Base-by-base conservation (phyloP, 2,888 invertebrate species). In the Diarsia dahlii region DNA sequence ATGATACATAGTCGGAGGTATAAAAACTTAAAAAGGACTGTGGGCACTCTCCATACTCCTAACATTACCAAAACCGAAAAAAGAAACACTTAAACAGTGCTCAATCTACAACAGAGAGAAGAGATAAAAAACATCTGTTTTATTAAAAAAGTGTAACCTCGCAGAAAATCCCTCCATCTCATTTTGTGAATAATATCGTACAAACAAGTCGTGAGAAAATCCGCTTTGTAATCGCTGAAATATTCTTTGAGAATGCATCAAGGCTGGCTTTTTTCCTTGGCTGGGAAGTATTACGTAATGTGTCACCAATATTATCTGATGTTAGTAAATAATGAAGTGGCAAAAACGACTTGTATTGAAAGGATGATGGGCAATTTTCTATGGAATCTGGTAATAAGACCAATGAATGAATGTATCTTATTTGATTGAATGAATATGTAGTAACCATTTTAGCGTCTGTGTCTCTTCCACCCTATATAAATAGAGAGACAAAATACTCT, bases 101-200 rank as follows among this genome's bases (percentile, higher is more conserved):
- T 74, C 34, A 71, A 56, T 60, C 28, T 71, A 68, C 28, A 71
- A 45, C 13, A 62, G 50, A 56, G 60, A 65, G 45, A 58, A 68
- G 71, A 71, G 50, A 68, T 67, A 74, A 74, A 81, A 74, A 78
- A n/a, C 48, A 74, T 68, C 34, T 69, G 64, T 15, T 71, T 8
- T 62, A 71, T 56, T 76, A 69, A 80, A 64, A 73, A 75, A 78
- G 62, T 62, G 69, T 82, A 82, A 75, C 69, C 71, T 74, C 62
- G 65, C 65, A 66, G 75, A 78, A 75, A 82, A 82, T 78, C 65
- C 56, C 60, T 81, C 56, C 71, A 9, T 39, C 63, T 78, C 39
- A 23, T 52, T 62, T 60, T 70, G 69, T 71, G 74, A 56, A 81
- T 62, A 75, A 79, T 45, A 69, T 70, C 39, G 48, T 39, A 23